These are phyloP conservation scores for Caenorhabditis inopinata DNA, from an alignment of 1,140 invertebrate species.

Conservation along the genomic window DNA sequence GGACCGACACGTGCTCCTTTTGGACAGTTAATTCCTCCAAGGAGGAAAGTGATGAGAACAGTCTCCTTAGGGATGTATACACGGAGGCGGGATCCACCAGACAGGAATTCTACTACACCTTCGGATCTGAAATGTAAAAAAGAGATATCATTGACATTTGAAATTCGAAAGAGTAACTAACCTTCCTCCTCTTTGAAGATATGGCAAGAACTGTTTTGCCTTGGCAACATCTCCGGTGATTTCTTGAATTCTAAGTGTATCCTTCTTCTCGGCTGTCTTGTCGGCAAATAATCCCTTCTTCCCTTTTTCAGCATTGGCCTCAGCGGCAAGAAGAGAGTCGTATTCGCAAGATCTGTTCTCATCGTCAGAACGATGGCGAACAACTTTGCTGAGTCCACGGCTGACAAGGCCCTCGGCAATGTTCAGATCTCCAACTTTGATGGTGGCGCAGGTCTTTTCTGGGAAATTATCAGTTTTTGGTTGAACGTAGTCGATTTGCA, in stretches of 20 bases:
- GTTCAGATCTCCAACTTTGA: slow-evolving; percentile 82
- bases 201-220: slow-evolving; percentile 87
- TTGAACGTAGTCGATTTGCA: slow-evolving; percentile 92
- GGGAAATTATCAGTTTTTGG: slow-evolving; percentile 86
- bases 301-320: slow-evolving; percentile 85
- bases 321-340: slow-evolving; percentile 87
- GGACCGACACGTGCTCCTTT: slow-evolving; percentile 76
- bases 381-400: slow-evolving; percentile 87
- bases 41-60: slow-evolving; percentile 87
- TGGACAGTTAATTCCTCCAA: slow-evolving; percentile 83
- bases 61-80: slow-evolving; percentile 92
- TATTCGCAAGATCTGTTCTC: slow-evolving; percentile 88
- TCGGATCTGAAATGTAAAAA: slow-evolving; percentile 74
- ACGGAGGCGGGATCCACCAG: slow-evolving; percentile 85
- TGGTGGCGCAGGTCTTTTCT: slow-evolving; percentile 91
- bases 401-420: slow-evolving; percentile 88
- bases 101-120: slow-evolving; percentile 90
- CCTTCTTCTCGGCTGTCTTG: slow-evolving; percentile 72
- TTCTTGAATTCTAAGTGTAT: slow-evolving; percentile 73
- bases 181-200: slow-evolving; percentile 74
- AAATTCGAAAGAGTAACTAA: not conserved
- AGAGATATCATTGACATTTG: too few relatives aligned
- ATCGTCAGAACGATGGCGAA: slow-evolving; percentile 89
- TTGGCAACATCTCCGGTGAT: slow-evolving; percentile 81
- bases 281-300: slow-evolving; percentile 75